phyloP scores from a whole-genome alignment of 64 coral and sea anemone genomes.

The Porites lutea region DNA sequence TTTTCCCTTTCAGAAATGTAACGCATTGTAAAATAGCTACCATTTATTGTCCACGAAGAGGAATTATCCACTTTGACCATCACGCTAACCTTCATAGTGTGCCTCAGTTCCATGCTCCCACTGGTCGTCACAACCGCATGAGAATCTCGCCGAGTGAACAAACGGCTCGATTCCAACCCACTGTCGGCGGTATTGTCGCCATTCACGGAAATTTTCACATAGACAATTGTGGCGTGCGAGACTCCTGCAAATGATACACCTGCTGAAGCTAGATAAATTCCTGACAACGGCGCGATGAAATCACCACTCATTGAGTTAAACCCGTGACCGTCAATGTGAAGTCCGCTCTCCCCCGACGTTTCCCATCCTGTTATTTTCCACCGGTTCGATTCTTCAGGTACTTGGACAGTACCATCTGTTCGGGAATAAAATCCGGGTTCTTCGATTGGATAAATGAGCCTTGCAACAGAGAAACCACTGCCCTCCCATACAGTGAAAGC shows the following conservation, averaged over 20 bases:
- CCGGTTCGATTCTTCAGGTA: slow-evolving; percentile 5
- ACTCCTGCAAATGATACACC: slow-evolving; percentile 1
- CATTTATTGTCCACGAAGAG: slow-evolving; percentile 36
- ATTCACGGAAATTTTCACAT: slow-evolving; percentile 44
- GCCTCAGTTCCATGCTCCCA: slow-evolving; percentile 42
- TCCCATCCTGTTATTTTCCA: slow-evolving; percentile 42
- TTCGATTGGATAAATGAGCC: slow-evolving; percentile 73
- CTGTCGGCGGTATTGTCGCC: neutral
- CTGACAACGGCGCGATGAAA: slow-evolving; percentile 58
- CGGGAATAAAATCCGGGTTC: slow-evolving; percentile 68
- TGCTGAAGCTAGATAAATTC: slow-evolving; percentile 61
- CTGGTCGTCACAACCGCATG: slow-evolving; percentile 19
- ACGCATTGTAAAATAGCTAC: slow-evolving; percentile 53
- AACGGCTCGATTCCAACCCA: slow-evolving; percentile 49
- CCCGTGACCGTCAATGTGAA: slow-evolving; percentile 56
- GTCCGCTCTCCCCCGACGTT: slow-evolving; percentile 59
- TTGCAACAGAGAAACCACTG: slow-evolving; percentile 69
- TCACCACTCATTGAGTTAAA: slow-evolving; percentile 52
- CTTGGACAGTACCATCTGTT: neutral
- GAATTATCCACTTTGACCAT: slow-evolving; percentile 37
- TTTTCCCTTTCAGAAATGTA: slow-evolving; percentile 41
- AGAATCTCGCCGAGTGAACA: neutral
- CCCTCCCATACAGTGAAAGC: slow-evolving; percentile 68
- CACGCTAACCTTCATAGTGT: slow-evolving; percentile 26
- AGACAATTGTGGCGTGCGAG: neutral